These are phyloP conservation scores for Bicyclus anynana DNA, from an alignment of 1,140 invertebrate species.

Conservation along the genomic window DNA sequence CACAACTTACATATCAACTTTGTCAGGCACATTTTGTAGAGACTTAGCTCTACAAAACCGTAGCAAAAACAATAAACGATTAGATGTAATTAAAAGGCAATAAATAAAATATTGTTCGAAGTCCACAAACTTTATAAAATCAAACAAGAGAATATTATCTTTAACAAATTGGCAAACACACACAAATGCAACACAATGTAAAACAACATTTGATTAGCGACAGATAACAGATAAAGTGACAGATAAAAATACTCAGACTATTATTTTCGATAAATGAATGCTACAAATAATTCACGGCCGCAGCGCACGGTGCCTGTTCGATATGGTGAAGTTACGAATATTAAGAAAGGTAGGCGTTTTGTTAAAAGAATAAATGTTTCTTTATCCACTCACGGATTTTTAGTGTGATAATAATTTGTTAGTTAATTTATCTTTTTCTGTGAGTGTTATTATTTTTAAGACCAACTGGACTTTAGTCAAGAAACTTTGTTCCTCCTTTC, in stretches of 20 bases:
- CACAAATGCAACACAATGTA: neutral
- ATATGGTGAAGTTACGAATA: neutral
- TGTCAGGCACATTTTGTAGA: too few relatives aligned
- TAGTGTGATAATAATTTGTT: too few relatives aligned
- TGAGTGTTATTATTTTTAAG: too few relatives aligned
- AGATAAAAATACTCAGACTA: neutral
- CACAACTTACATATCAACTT: too few relatives aligned
- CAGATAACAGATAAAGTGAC: neutral
- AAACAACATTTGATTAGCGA: conserved; percentile 3
- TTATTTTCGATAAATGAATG: neutral
- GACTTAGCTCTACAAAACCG: too few relatives aligned
- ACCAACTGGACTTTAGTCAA: too few relatives aligned
- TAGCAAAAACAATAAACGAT: neutral
- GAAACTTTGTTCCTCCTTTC: too few relatives aligned
- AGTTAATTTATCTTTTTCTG: too few relatives aligned
- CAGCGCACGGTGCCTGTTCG: neutral
- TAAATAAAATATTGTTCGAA: neutral
- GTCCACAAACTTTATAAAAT: neutral
- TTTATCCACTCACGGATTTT: neutral
- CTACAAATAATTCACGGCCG: neutral
- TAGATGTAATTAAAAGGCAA: neutral
- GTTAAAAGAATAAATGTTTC: neutral
- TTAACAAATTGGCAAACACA: neutral
- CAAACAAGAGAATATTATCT: neutral
- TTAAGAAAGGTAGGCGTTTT: neutral